Base-by-base conservation (phyloP, 2,113 vertebrate species). In the Myanophis thanlyinensis region DNA sequence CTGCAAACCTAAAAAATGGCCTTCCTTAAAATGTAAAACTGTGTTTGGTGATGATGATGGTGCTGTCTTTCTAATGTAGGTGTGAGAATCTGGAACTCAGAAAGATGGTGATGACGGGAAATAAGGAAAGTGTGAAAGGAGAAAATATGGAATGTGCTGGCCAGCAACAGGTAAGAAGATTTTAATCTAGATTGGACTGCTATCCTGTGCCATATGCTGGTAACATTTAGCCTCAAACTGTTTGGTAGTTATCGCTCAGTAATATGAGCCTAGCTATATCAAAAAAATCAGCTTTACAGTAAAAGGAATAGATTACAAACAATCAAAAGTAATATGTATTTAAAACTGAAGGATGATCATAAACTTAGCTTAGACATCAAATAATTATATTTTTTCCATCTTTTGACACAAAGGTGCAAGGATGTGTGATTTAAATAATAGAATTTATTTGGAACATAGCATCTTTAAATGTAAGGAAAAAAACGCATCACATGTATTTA, bases 21-120 rank as follows among this genome's bases (percentile, higher is more conserved):
- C 86, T 95, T 93, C 95, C 94, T 90, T 73, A 73, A 73, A 35
- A 73, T 35, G 62, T 89, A 49, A 62, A 54, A 44, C 47, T 94
- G 80, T 35, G 56, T 59, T 92, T 86, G 67, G 8, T 30, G 56
- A 27, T 22, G n/a, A 35, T 73, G 11, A 5, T 35, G 67, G 40
- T 9, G 73, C 2, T 51, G 51, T n/a, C 9, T 89, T 94, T 49
- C 54, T 51, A 49, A 80, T 22, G 0, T 95, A 99, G 99, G 89
- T 98, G 98, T 20, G 99, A 99, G 97, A 99, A 99, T 93, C 97
- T 98, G 96, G 99, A 99, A 95, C 98, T 99, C 59, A 99, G 98
- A 96, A 98, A 98, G 94, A 96, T 99, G 96, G 97, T 99, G 94
- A 98, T 98, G 0, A 97, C 94, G 85, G 94, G 93, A 88, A 98